These are phyloP conservation scores for Drosophila mauritiana DNA, from an alignment of 1,140 invertebrate species.

Conservation along the genomic window DNA sequence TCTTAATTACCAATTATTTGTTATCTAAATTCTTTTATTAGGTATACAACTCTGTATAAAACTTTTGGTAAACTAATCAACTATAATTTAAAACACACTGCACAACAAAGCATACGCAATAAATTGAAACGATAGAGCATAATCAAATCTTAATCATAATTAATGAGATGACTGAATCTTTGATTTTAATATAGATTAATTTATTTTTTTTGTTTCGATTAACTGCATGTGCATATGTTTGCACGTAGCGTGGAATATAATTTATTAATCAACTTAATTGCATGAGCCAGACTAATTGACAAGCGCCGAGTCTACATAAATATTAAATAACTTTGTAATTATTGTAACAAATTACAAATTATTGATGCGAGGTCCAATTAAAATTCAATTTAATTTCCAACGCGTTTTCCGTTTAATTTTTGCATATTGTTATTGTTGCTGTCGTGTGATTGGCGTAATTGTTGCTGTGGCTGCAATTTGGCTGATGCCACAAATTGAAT, in stretches of 20 bases:
- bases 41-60: no score
- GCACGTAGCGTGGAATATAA: conserved; percentile 21
- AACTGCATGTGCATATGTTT: not conserved
- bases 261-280: conserved; percentile 56
- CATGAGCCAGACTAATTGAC: conserved; percentile 69
- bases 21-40: no score
- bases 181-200: conserved; percentile 11
- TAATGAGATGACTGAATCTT: conserved; percentile 26
- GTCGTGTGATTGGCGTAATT: conserved; percentile 44
- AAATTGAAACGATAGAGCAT: not conserved
- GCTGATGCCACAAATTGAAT: conserved; percentile 58
- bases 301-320: conserved; percentile 65
- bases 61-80: no score
- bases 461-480: conserved; percentile 57
- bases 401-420: conserved; percentile 43
- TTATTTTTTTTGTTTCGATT: not conserved
- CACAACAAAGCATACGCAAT: no score
- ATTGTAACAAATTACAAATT: conserved; percentile 62
- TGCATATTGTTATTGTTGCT: conserved; percentile 25
- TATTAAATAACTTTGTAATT: conserved; percentile 74
- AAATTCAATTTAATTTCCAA: conserved; percentile 70
- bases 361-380: conserved; percentile 76
- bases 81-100: no score
- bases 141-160: conserved; percentile 21
- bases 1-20: no score